Evolutionary conservation across 2,113 vertebrate genomes (phyloP).

Genomic region (Prietella phreatophila): DNA sequence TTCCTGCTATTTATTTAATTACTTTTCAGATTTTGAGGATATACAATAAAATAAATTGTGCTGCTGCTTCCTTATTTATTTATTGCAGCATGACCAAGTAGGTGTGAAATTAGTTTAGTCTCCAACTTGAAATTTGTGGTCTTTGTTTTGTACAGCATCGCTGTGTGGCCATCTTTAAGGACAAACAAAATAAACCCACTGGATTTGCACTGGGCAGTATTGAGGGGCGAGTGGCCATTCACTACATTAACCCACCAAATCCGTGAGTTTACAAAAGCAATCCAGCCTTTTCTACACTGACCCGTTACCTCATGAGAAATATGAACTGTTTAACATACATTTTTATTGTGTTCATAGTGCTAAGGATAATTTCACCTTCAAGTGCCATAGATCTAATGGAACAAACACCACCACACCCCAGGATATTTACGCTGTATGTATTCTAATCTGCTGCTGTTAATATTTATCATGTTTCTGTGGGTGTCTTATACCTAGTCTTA

Average conservation of each 20-base stretch:
- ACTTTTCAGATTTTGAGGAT: background rate
- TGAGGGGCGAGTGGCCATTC: conserved; percentile 96
- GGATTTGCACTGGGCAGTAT: conserved; percentile 98
- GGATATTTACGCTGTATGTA: conserved; percentile 94
- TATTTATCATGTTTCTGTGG: background rate
- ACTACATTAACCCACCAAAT: conserved; percentile 97
- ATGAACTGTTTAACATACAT: conserved; percentile 11
- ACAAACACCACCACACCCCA: conserved; percentile 96
- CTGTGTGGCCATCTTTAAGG: conserved; percentile 99
- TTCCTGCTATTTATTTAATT: background rate
- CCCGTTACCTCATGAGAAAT: background rate
- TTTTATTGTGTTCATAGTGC: conserved; percentile 70
- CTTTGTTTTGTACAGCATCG: conserved; percentile 79
- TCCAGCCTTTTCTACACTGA: background rate
- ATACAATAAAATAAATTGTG: background rate
- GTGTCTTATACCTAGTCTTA: background rate
- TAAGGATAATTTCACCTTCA: conserved; percentile 99
- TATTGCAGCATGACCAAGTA: background rate
- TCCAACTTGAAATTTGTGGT: background rate
- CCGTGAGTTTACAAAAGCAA: conserved; percentile 79
- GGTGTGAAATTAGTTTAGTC: background rate
- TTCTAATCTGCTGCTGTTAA: background rate
- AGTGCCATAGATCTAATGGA: conserved; percentile 98
- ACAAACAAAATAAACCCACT: conserved; percentile 98
- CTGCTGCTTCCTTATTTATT: background rate